A percentile compares a stretch with the other conserved stretches of the same genome.
phyloP scores from a whole-genome alignment of 2,888 invertebrate genomes.

The Amblyjoppa fuscipennis region DNA sequence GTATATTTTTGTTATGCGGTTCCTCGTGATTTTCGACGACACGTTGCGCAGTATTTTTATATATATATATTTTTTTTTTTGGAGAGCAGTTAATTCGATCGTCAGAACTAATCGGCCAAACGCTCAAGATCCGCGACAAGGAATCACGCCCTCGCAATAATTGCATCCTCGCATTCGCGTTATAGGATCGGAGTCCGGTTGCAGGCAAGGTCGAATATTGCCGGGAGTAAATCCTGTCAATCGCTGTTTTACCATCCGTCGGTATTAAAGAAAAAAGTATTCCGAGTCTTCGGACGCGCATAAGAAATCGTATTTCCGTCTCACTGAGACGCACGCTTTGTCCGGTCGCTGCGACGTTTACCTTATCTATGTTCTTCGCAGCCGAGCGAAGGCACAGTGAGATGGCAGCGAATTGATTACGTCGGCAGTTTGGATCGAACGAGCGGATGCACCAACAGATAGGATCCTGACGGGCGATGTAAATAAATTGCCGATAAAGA shows the following conservation, averaged over 20 bases:
- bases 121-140: background rate
- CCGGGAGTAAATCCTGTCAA: background rate
- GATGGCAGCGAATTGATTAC: conserved; percentile 44
- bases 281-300: too few relatives aligned
- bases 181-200: background rate
- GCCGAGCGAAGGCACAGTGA: too few relatives aligned
- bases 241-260: conserved; percentile 1
- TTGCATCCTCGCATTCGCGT: background rate
- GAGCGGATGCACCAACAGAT: background rate
- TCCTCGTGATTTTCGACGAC: background rate
- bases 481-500: background rate
- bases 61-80: background rate
- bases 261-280: background rate
- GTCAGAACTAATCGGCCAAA: background rate
- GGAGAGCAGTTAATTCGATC: background rate
- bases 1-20: background rate
- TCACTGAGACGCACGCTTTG: background rate
- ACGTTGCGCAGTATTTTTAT: background rate
- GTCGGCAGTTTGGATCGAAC: background rate
- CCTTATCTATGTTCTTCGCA: too few relatives aligned
- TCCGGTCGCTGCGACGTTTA: too few relatives aligned
- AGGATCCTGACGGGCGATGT: background rate
- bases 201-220: background rate
- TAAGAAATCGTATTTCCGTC: background rate
- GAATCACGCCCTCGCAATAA: background rate